Base-by-base conservation (phyloP, 2,797 vertebrate species). In the Miichthys miiuy region DNA sequence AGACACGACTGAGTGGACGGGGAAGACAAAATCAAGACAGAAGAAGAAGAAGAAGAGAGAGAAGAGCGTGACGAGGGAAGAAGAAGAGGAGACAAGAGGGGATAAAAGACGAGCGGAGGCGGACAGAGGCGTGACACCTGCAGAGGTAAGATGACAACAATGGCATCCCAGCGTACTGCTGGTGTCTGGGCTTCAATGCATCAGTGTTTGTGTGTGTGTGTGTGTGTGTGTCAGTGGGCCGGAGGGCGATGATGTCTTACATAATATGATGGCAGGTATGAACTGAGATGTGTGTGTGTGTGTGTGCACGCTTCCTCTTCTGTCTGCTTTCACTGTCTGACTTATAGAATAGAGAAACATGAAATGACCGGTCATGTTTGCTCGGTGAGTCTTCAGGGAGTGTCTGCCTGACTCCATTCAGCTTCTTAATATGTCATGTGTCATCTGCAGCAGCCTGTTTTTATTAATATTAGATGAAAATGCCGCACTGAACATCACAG, bases 91-190 rank as follows among this genome's bases (percentile, higher is more conserved):
- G 46, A 50, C 4, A 8, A 50, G 20, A n/a, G 6, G 27, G 5
- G 30, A 68, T 60, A 34, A 65, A 52, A 25, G 65, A 52, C 8
- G 13, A 67, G 50, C n/a, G 3, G 58, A 62, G 70, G 20, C 11
- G 20, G 61, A 41, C 47, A 72, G 13, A 67, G 30, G 54, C 9
- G 34, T 16, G 0, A 70, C 81, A 89, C 79, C 79, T 82, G 67
- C 72, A 81, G 70, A 93, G 90, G 91, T 93, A 84, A 77, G 85
- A 83, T 13, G 68, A 68, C 62, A 68, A 85, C 83, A 84, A 83
- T 18, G 57, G 82, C 23, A 42, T 70, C 60, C 52, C 72, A 50
- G 14, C 76, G 71, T 68, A 82, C 83, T 77, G 74, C 52, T 14
- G 1, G 48, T 68, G 75, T 76, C 46, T 70, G 71, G 38, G 63